Percentiles rank a stretch among this genome's conserved stretches.
phyloP scores from a whole-genome alignment of 2,113 vertebrate genomes.

The Dromas ardeola region DNA sequence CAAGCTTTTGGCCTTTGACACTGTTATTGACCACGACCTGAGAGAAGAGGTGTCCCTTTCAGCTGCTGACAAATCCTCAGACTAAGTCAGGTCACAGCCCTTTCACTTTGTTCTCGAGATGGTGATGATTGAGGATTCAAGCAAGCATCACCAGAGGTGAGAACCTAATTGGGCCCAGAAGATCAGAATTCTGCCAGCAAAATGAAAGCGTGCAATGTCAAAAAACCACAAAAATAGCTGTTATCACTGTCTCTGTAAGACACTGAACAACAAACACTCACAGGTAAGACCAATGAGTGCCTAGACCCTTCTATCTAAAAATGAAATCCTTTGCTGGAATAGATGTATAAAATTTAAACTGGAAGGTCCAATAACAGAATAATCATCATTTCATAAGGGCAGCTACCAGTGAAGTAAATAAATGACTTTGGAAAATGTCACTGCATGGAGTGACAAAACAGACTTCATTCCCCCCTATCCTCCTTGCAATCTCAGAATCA shows the following conservation, averaged over 20 bases:
- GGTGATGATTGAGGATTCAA: neutral
- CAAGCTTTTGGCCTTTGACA: neutral
- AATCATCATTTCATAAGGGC: neutral
- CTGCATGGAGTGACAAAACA: neutral
- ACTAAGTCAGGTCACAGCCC: neutral
- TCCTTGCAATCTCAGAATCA: neutral
- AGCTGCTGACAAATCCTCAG: neutral
- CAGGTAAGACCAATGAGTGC: neutral
- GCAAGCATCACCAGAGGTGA: neutral
- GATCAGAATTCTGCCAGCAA: neutral
- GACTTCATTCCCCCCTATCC: rapidly evolving
- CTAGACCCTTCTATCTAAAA: neutral
- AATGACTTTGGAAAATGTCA: neutral
- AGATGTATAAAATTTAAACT: neutral
- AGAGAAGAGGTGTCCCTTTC: neutral
- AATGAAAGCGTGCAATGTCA: neutral
- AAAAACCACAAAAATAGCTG: neutral
- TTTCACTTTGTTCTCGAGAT: neutral
- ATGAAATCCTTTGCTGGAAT: neutral
- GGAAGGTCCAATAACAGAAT: neutral
- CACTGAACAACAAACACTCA: neutral
- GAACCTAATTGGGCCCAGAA: neutral
- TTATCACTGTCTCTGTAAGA: neutral
- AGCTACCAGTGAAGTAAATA: neutral
- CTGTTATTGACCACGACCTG: neutral